A percentile compares a stretch with the other conserved stretches of the same genome.
These are phyloP conservation scores for Ophion ellenae DNA, from an alignment of 2,888 invertebrate species.

Conservation along the genomic window DNA sequence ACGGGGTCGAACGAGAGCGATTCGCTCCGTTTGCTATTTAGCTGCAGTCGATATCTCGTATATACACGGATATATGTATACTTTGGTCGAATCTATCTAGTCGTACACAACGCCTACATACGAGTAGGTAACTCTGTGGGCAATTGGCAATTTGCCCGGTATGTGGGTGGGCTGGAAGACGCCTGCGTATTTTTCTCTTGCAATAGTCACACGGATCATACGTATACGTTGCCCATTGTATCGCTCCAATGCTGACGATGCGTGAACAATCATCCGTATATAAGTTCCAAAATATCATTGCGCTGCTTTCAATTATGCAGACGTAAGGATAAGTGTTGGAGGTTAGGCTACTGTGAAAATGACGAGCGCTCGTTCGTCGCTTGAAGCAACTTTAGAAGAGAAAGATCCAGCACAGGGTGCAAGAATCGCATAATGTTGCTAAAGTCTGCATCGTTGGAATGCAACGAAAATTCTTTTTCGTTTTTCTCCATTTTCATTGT, in stretches of 20 bases:
- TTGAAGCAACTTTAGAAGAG: no score
- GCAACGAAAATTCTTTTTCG: no score
- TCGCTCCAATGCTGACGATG: constrained; percentile 44
- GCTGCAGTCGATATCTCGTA: constrained; percentile 63
- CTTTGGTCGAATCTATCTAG: constrained; percentile 32
- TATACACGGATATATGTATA: constrained; percentile 6
- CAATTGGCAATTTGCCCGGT: constrained; percentile 59
- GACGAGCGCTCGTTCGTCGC: no score
- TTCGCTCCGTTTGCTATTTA: constrained; percentile 64
- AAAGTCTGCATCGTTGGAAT: no score
- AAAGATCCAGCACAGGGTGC: no score
- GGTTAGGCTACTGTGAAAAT: no score
- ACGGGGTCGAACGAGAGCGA: constrained; percentile 55
- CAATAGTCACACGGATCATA: constrained; percentile 14
- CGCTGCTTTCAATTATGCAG: no score
- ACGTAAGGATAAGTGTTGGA: no score
- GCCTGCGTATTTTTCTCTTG: constrained; percentile 17
- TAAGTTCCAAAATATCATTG: constrained; percentile 1
- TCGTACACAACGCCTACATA: background rate
- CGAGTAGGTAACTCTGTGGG: constrained; percentile 29
- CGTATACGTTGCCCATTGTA: background rate
- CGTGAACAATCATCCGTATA: constrained; percentile 16
- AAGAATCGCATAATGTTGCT: no score
- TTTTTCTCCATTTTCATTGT: no score
- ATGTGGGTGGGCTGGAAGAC: constrained; percentile 23